These are phyloP conservation scores for Sphaeramia orbicularis DNA, from an alignment of 2,797 vertebrate genomes.

Conservation along the genomic window DNA sequence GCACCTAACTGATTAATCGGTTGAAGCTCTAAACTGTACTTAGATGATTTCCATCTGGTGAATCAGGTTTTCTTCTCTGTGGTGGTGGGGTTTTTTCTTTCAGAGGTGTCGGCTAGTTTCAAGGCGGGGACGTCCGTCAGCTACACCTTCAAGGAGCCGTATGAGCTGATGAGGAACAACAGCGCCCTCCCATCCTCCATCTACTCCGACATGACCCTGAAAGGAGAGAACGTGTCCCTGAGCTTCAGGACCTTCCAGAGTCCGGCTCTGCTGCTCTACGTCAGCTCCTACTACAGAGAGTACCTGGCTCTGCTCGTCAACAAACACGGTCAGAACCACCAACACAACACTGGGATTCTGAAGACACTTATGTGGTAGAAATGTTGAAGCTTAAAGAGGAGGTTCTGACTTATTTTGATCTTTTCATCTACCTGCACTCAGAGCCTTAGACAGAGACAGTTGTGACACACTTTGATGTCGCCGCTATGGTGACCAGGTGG, in stretches of 20 bases:
- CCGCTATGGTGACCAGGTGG: too few relatives aligned
- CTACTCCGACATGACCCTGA: slow-evolving; percentile 87
- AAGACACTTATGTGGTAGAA: too few relatives aligned
- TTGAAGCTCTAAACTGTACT: too few relatives aligned
- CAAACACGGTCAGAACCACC: slow-evolving; percentile 92
- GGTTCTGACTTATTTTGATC: too few relatives aligned
- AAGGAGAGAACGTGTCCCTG: slow-evolving; percentile 88
- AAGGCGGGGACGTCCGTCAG: slow-evolving; percentile 87
- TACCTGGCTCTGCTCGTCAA: slow-evolving; percentile 90
- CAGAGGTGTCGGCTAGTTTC: slow-evolving; percentile 95
- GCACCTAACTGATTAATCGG: too few relatives aligned
- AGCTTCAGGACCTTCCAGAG: slow-evolving; percentile 90
- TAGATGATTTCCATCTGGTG: too few relatives aligned
- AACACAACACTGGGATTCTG: too few relatives aligned
- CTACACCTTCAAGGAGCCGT: slow-evolving; percentile 90
- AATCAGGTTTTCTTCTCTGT: too few relatives aligned
- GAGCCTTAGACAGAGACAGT: too few relatives aligned
- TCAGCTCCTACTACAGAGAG: slow-evolving; percentile 90
- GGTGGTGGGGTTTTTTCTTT: slow-evolving; percentile 70
- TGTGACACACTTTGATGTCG: too few relatives aligned
- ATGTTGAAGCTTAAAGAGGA: too few relatives aligned
- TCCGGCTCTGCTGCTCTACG: slow-evolving; percentile 90
- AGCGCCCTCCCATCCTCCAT: slow-evolving; percentile 87
- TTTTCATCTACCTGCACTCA: too few relatives aligned
- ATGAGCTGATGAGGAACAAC: slow-evolving; percentile 86